Conservation (phyloP, 1,140 invertebrate species). For the Brachionus sp. region DNA sequence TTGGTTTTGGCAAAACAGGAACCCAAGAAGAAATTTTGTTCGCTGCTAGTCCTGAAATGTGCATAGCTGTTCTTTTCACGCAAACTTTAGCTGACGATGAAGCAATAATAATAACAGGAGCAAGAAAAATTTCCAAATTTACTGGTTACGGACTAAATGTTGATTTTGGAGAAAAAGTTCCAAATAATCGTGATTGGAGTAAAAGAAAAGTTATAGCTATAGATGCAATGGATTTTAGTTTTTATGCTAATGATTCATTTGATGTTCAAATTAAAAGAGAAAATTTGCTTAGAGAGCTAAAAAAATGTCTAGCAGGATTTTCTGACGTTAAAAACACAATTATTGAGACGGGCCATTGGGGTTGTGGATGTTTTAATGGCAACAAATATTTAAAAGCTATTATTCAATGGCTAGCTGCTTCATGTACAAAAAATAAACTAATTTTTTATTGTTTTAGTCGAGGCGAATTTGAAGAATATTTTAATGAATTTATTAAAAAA, state of each 20-base stretch:
- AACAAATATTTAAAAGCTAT: constrained; percentile 35
- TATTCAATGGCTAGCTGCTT: constrained; percentile 15
- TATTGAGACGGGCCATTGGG: constrained; percentile 32
- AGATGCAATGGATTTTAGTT: constrained; percentile 42
- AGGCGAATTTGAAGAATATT: neutral
- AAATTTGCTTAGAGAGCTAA: neutral
- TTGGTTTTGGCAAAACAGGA: constrained; percentile 31
- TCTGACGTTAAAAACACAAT: neutral
- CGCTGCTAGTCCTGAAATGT: constrained; percentile 15
- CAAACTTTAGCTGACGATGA: constrained; percentile 32
- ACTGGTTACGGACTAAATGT: constrained; percentile 6
- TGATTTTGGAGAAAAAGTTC: neutral
- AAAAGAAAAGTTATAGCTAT: constrained; percentile 11
- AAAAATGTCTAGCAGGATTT: constrained; percentile 8
- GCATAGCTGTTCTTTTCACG: neutral
- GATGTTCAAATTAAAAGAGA: neutral
- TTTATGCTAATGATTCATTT: neutral
- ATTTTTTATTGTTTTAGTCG: constrained; percentile 8
- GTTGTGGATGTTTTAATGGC: constrained; percentile 28
- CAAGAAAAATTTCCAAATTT: constrained; percentile 5
- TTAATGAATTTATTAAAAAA: neutral
- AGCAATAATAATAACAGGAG: constrained; percentile 24
- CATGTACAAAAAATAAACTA: neutral
- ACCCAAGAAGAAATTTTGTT: constrained; percentile 44
- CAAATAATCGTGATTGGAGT: neutral